Percentiles rank a stretch among this genome's conserved stretches.
phyloP scores from a whole-genome alignment of 2,797 vertebrate genomes.

The Dipus sagitta region DNA sequence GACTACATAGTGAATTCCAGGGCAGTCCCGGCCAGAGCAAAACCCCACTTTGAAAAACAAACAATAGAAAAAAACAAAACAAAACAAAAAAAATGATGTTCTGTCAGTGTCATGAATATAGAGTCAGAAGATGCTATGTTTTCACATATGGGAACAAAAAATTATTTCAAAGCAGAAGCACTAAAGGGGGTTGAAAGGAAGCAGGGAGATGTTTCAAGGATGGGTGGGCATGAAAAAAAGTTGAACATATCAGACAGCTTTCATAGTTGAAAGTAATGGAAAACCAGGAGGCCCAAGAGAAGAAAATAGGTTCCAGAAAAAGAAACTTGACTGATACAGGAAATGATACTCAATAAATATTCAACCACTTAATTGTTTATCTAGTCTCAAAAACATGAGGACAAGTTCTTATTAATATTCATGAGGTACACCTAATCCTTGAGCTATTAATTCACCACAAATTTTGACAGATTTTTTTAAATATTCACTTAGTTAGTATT shows the following conservation, averaged over 20 bases:
- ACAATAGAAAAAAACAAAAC: no score
- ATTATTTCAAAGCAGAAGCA: no score
- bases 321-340: slow-evolving; percentile 2
- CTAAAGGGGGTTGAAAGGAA: no score
- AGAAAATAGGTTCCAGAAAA: slow-evolving; percentile 26
- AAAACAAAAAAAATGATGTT: no score
- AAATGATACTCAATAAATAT: slow-evolving; percentile 34
- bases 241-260: background rate
- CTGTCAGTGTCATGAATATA: no score
- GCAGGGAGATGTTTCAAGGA: no score
- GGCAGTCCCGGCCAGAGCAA: no score
- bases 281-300: slow-evolving; percentile 19
- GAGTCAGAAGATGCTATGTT: no score
- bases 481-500: slow-evolving; percentile 52
- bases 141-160: no score
- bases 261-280: slow-evolving; percentile 36
- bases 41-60: no score
- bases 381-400: slow-evolving; percentile 41
- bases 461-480: slow-evolving; percentile 16
- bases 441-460: slow-evolving; percentile 36
- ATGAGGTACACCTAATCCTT: slow-evolving; percentile 6
- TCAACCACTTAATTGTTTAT: slow-evolving; percentile 46
- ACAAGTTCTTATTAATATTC: slow-evolving; percentile 23
- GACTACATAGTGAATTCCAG: no score
- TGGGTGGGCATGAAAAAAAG: no score